phyloP scores from a whole-genome alignment of 2,797 vertebrate species.

The Tapirus indicus region DNA sequence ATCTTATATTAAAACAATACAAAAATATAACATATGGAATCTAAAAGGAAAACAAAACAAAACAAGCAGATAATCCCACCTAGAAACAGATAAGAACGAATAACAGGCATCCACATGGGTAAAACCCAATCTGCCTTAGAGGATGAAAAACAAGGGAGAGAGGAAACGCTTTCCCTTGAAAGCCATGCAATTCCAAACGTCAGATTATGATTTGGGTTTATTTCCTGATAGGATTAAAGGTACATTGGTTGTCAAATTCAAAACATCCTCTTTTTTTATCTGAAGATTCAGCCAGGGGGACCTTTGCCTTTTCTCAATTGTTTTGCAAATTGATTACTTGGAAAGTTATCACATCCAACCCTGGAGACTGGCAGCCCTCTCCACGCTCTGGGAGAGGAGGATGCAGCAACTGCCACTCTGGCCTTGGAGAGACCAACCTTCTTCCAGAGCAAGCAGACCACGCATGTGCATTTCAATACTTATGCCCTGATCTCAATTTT shows the following conservation, averaged over 20 bases:
- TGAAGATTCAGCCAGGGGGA: constrained; percentile 65
- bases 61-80: constrained; percentile 33
- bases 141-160: background rate
- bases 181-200: constrained; percentile 56
- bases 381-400: background rate
- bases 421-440: background rate
- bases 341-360: background rate
- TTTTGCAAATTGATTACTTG: constrained; percentile 73
- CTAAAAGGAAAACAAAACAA: constrained; percentile 28
- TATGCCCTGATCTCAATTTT: background rate
- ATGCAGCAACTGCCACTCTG: background rate
- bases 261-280: constrained; percentile 64
- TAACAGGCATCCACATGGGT: background rate
- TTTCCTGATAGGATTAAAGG: constrained; percentile 79
- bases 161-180: background rate
- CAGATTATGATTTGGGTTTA: constrained; percentile 65
- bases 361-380: background rate
- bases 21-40: constrained; percentile 28
- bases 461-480: accelerated
- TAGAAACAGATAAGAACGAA: constrained; percentile 34
- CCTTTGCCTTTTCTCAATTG: constrained; percentile 56
- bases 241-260: constrained; percentile 76
- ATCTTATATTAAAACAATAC: constrained; percentile 12
- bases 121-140: constrained; percentile 26
- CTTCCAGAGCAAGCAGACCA: background rate